phyloP scores from a whole-genome alignment of 2,888 invertebrate genomes.

The Leucoma salicis region DNA sequence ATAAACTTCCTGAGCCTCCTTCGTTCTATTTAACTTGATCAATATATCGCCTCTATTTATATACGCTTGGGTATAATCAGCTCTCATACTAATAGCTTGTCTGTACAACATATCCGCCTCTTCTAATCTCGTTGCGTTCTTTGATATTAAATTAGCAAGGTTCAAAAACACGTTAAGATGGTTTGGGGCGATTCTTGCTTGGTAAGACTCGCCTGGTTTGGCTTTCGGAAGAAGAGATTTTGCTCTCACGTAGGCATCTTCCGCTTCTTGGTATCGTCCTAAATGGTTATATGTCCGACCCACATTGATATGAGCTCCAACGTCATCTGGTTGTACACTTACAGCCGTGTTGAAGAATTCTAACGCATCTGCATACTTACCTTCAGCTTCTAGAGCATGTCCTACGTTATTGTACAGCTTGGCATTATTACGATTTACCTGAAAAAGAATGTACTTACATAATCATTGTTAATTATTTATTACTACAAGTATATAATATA shows the following conservation, averaged over 20 bases:
- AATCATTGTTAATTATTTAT: too few species aligned
- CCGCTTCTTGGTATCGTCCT: slow-evolving; percentile 89
- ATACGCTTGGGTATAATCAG: slow-evolving; percentile 97
- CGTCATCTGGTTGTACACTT: slow-evolving; percentile 96
- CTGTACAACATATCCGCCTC: slow-evolving; percentile 97
- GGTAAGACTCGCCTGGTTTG: slow-evolving; percentile 96
- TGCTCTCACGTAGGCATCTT: slow-evolving; percentile 94
- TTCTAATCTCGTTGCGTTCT: slow-evolving; percentile 94
- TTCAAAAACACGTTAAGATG: slow-evolving; percentile 98
- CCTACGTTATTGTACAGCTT: slow-evolving; percentile 99
- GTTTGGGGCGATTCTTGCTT: slow-evolving; percentile 97
- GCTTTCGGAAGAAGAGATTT: slow-evolving; percentile 95
- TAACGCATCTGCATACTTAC: slow-evolving; percentile 88
- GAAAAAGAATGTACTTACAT: too few species aligned
- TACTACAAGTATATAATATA: too few species aligned
- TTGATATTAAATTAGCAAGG: slow-evolving; percentile 95
- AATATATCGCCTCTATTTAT: slow-evolving; percentile 98
- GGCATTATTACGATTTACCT: slow-evolving; percentile 94
- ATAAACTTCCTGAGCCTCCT: slow-evolving; percentile 97
- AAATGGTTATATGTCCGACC: slow-evolving; percentile 97
- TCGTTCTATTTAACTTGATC: slow-evolving; percentile 95
- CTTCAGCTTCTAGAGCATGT: slow-evolving; percentile 93
- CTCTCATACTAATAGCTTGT: slow-evolving; percentile 98
- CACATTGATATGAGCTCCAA: slow-evolving; percentile 98
- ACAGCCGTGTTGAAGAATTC: slow-evolving; percentile 96